Percentiles rank a stretch among this genome's conserved stretches.
Conservation (phyloP, 1,140 invertebrate species). For the Magallana ariakensis region DNA sequence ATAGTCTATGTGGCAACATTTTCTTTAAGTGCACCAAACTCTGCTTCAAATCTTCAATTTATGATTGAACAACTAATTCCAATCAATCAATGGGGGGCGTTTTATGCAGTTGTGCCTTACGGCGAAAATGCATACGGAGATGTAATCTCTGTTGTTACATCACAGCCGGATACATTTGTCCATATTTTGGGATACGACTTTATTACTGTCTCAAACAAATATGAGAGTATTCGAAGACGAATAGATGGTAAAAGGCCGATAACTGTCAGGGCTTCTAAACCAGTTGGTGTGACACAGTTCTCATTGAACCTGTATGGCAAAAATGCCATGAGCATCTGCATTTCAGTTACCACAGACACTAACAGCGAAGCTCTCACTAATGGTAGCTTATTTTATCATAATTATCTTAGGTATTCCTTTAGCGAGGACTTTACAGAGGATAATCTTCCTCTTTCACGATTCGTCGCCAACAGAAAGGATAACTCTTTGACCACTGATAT, state of each 20-base stretch:
- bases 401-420: background rate
- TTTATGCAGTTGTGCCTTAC: background rate
- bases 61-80: constrained; percentile 19
- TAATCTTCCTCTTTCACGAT: background rate
- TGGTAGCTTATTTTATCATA: background rate
- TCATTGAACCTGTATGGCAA: background rate
- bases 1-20: constrained; percentile 6
- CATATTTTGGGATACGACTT: background rate
- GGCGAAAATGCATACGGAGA: background rate
- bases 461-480: background rate
- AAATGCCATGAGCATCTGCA: background rate
- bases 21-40: background rate
- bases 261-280: background rate
- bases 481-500: background rate
- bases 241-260: background rate
- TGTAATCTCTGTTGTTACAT: background rate
- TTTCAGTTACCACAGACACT: background rate
- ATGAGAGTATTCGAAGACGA: background rate
- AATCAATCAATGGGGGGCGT: background rate
- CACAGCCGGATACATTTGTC: background rate
- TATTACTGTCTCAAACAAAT: background rate
- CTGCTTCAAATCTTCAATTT: background rate
- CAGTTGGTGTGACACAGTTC: constrained; percentile 8
- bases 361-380: background rate
- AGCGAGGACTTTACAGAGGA: background rate